Evolutionary conservation across 2,797 vertebrate species (phyloP).

Genomic region (Falco novaeseelandiae): DNA sequence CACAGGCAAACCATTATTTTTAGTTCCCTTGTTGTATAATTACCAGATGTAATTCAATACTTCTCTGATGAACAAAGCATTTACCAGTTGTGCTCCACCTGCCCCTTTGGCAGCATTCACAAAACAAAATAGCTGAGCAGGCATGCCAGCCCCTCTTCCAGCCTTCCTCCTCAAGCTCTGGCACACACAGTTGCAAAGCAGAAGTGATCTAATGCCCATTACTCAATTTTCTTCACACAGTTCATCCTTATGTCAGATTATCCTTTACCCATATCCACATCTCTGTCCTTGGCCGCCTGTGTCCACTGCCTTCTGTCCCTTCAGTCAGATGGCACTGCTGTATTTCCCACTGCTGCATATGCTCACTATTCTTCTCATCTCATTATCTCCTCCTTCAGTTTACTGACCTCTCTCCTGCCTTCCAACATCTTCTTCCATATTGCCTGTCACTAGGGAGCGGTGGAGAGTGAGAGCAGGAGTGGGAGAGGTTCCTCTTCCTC

Average conservation of each 20-base stretch:
- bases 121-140: neutral
- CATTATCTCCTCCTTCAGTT: neutral
- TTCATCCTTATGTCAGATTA: slow-evolving; percentile 6
- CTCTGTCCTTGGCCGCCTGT: neutral
- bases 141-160: slow-evolving; percentile 11
- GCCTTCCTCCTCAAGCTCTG: neutral
- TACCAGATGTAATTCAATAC: slow-evolving; percentile 21
- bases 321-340: neutral
- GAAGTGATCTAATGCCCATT: slow-evolving; percentile 12
- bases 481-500: neutral
- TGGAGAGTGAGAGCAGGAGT: no score
- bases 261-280: neutral
- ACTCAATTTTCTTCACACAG: neutral
- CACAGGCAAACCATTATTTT: neutral
- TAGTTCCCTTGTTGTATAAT: neutral
- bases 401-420: neutral
- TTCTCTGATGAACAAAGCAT: slow-evolving; percentile 21
- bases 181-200: neutral
- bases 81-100: slow-evolving; percentile 42
- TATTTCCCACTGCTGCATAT: neutral
- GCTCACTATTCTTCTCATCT: neutral
- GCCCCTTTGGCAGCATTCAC: slow-evolving; percentile 32
- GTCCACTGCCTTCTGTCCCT: neutral
- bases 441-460: neutral
- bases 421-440: neutral